Evolutionary conservation across 1,140 invertebrate genomes (phyloP).

Genomic region (Ruditapes philippinarum): DNA sequence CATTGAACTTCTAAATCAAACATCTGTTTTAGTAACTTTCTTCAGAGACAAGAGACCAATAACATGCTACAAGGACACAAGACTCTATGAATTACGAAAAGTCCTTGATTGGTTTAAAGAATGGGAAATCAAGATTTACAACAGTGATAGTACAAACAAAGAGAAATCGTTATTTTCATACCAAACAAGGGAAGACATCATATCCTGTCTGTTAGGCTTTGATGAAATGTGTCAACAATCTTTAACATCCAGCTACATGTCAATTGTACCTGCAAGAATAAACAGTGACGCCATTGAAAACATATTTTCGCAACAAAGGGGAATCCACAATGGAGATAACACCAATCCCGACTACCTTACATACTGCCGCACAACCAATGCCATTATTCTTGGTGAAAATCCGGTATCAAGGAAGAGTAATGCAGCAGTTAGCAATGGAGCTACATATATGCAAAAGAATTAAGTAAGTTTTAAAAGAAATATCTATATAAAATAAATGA

Average conservation of each 20-base stretch:
- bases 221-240: background rate
- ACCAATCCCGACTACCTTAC: background rate
- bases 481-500: too few species aligned
- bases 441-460: background rate
- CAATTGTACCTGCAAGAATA: background rate
- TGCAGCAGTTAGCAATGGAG: background rate
- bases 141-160: background rate
- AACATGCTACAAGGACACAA: background rate
- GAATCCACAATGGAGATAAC: background rate
- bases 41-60: constrained; percentile 40
- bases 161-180: background rate
- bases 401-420: background rate
- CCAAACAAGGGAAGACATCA: background rate
- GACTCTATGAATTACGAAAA: background rate
- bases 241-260: background rate
- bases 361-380: background rate
- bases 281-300: constrained; percentile 25
- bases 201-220: background rate
- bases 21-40: background rate
- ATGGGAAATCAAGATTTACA: background rate
- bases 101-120: background rate
- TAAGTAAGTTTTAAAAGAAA: too few species aligned
- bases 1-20: constrained; percentile 19
- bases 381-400: background rate
- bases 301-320: background rate